Conservation (phyloP, 2,113 vertebrate species). For the Solea senegalensis region DNA sequence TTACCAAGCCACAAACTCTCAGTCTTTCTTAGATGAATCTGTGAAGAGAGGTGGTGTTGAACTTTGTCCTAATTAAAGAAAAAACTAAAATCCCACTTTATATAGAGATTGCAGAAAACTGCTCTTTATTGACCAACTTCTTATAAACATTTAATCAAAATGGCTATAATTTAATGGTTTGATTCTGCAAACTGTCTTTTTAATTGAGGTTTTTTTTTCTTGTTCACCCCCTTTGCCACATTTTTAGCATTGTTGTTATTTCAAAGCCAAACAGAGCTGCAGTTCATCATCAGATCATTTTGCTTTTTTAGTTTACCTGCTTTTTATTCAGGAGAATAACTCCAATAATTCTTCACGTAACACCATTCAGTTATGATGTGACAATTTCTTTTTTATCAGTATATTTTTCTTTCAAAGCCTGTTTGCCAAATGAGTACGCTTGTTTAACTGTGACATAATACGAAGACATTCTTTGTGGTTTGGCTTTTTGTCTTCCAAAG, state of each 20-base stretch:
- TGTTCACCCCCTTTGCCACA: slow-evolving; percentile 11
- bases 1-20: slow-evolving; percentile 48
- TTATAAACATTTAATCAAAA: slow-evolving; percentile 73
- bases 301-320: slow-evolving; percentile 27
- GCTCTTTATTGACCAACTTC: slow-evolving; percentile 64
- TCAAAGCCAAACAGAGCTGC: slow-evolving; percentile 57
- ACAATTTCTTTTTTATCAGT: slow-evolving; percentile 14
- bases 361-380: slow-evolving; percentile 22
- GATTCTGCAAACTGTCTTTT: slow-evolving; percentile 84
- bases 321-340: slow-evolving; percentile 48
- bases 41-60: slow-evolving; percentile 43
- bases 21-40: slow-evolving; percentile 28
- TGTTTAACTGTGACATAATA: slow-evolving; percentile 48
- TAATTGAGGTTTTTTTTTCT: slow-evolving; percentile 28
- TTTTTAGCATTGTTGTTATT: slow-evolving; percentile 15
- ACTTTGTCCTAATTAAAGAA: slow-evolving; percentile 41
- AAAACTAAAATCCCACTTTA: slow-evolving; percentile 50
- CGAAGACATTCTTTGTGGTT: slow-evolving; percentile 10
- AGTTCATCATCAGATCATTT: slow-evolving; percentile 25
- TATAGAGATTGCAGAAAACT: slow-evolving; percentile 41
- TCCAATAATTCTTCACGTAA: slow-evolving; percentile 5
- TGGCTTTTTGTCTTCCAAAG: slow-evolving; percentile 11
- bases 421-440: slow-evolving; percentile 71
- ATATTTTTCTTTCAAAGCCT: slow-evolving; percentile 49
- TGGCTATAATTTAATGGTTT: slow-evolving; percentile 81